These are phyloP conservation scores for Diabrotica virgifera DNA, from an alignment of 1,140 invertebrate genomes.

Conservation along the genomic window DNA sequence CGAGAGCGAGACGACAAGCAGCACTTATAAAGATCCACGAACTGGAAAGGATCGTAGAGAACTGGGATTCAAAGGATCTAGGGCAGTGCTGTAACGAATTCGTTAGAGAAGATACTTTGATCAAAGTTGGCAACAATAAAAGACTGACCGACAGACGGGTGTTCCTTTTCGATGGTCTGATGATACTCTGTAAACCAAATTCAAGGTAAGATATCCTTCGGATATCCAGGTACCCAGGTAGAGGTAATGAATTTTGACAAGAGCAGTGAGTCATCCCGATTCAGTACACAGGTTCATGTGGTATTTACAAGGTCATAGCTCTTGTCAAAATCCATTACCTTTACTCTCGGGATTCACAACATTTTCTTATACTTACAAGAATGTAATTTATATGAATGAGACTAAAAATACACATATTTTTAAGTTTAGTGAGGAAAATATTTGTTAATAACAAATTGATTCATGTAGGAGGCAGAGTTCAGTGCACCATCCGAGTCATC, in stretches of 20 bases:
- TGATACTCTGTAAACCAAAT: conserved; percentile 91
- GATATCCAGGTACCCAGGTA: conserved; percentile 55
- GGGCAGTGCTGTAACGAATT: conserved; percentile 96
- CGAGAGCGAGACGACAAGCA: conserved; percentile 73
- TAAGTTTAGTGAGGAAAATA: too few species aligned
- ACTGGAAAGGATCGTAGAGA: conserved; percentile 87
- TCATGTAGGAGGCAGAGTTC: conserved; percentile 61
- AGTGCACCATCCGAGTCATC: conserved; percentile 52
- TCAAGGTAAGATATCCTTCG: conserved; percentile 49
- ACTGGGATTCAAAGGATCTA: conserved; percentile 91
- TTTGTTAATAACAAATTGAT: too few species aligned
- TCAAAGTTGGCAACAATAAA: conserved; percentile 77
- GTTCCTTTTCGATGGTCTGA: conserved; percentile 92
- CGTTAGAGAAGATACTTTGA: conserved; percentile 87
- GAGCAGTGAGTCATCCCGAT: too few species aligned
- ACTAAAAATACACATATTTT: too few species aligned
- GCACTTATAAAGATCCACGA: conserved; percentile 89
- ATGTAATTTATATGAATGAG: too few species aligned
- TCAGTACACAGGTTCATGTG: too few species aligned
- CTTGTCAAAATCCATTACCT: too few species aligned
- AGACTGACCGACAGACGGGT: conserved; percentile 86
- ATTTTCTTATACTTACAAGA: too few species aligned
- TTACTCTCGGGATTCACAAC: too few species aligned
- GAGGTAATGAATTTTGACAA: too few species aligned
- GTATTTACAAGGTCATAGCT: too few species aligned